Percentiles rank a stretch among this genome's conserved stretches.
phyloP scores from a whole-genome alignment of 2,113 vertebrate species.

The Tachysurus fulvidraco region DNA sequence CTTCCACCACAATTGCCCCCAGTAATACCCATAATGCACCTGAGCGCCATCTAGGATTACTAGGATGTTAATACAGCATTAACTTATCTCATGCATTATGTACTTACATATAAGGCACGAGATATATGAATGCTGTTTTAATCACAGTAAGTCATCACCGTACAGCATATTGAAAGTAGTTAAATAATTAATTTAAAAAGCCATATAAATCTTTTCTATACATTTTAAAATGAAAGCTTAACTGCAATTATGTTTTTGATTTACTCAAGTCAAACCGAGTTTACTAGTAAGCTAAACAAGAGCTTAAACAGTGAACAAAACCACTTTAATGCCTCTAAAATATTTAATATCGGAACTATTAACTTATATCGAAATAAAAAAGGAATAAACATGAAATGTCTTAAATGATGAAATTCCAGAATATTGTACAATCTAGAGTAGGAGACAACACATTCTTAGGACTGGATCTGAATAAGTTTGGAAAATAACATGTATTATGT shows the following conservation, averaged over 20 bases:
- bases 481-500: not conserved
- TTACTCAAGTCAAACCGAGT: not conserved
- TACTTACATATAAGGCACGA: not conserved
- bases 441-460: not conserved
- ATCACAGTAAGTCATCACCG: not conserved
- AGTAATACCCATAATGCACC: slow-evolving; percentile 12
- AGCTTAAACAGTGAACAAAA: too few relatives aligned
- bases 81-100: not conserved
- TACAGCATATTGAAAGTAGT: not conserved
- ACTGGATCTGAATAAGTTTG: not conserved
- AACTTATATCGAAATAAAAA: too few relatives aligned
- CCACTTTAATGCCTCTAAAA: not conserved
- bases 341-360: not conserved
- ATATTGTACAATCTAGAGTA: not conserved
- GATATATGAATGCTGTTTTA: not conserved
- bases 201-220: not conserved
- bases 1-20: not conserved
- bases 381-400: not conserved
- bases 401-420: not conserved
- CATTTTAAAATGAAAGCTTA: not conserved
- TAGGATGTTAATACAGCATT: slow-evolving; percentile 8
- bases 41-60: slow-evolving; percentile 38
- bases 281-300: not conserved
- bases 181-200: not conserved
- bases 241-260: not conserved